A percentile compares a stretch with the other conserved stretches of the same genome.
These are phyloP conservation scores for Nebria ingens DNA, from an alignment of 1,140 invertebrate species.

Conservation along the genomic window DNA sequence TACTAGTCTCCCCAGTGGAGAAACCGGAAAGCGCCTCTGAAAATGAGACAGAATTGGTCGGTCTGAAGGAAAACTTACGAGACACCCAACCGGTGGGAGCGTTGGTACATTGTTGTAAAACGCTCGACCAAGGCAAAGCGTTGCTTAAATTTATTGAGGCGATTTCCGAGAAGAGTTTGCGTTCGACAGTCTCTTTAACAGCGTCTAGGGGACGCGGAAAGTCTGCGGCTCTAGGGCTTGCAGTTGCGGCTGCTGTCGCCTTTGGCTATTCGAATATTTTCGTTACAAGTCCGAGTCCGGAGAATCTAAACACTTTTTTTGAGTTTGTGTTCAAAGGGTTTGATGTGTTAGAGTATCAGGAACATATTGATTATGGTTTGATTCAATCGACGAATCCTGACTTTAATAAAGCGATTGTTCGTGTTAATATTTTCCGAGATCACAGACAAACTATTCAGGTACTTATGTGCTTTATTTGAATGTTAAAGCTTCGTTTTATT, in stretches of 20 bases:
- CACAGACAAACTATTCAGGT: slow-evolving; percentile 96
- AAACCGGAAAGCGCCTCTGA: slow-evolving; percentile 31
- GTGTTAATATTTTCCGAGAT: slow-evolving; percentile 83
- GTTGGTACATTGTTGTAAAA: slow-evolving; percentile 86
- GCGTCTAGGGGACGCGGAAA: slow-evolving; percentile 95
- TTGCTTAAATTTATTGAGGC: slow-evolving; percentile 91
- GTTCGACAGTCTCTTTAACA: slow-evolving; percentile 88
- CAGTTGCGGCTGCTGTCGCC: slow-evolving; percentile 75
- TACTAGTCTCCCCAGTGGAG: slow-evolving; percentile 63
- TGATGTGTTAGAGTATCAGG: slow-evolving; percentile 89
- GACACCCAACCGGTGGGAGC: slow-evolving; percentile 86
- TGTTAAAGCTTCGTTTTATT: slow-evolving; percentile 3
- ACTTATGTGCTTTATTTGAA: slow-evolving; percentile 14
- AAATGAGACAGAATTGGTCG: slow-evolving; percentile 49
- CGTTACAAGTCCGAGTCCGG: slow-evolving; percentile 94
- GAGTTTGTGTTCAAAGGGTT: slow-evolving; percentile 97
- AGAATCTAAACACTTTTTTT: slow-evolving; percentile 97
- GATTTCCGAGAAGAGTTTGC: slow-evolving; percentile 84
- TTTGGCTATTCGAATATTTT: slow-evolving; percentile 97
- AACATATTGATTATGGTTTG: slow-evolving; percentile 93
- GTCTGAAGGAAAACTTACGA: slow-evolving; percentile 58
- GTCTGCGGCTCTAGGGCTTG: slow-evolving; percentile 93
- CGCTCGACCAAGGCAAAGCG: slow-evolving; percentile 88
- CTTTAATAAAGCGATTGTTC: slow-evolving; percentile 91
- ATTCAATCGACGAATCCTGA: slow-evolving; percentile 94